Evolutionary conservation across 2,113 vertebrate genomes (phyloP), one percentile per base, ranked within the genome.

Genomic region (Setophaga petechia): DNA sequence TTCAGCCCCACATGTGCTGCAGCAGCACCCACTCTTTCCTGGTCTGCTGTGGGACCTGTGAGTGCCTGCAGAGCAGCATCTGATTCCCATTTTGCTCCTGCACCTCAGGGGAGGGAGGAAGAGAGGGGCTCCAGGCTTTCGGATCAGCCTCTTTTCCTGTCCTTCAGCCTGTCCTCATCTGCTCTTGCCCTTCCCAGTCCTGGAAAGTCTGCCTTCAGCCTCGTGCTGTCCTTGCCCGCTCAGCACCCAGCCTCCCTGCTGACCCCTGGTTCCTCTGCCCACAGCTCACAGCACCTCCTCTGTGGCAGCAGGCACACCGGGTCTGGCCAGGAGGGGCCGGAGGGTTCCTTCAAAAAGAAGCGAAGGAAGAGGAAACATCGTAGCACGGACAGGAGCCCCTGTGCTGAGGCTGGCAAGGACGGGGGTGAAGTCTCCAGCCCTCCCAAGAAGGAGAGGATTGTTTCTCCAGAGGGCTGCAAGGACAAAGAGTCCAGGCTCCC

Each of bases 81-180:
- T 47, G 30, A 7, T 39, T 25, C 8, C 1, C 9, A 1, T 39
- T 63, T 44, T 2, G 63, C 61, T 49, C 3, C 0, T 58, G 55
- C 65, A 31, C 17, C 28, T 57, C 2, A 1, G 35, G 27, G 16
- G 15, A 33, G 19, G 39, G 24, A 46, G 31, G n/a, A 58, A 59
- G 27, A 67, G 5, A 33, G 35, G 19, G 24, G 5, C 7, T 31
- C 61, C 3, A 8, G 49, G 66, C 20, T 72, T 16, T 69, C 0
- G 4, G 43, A 18, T 39, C 67, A 46, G 8, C 15, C 3, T 81
- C 57, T 85, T 54, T 68, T 55, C 12, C 13, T 77, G 81, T 47
- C 87, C 80, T 83, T 67, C 94, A 99, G 98, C 98, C 90, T 97
- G 85, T 71, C 93, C 84, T 92, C 98, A 89, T 97, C 97, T 98